phyloP scores from a whole-genome alignment of 2,888 invertebrate genomes.

The Keiferia lycopersicella region DNA sequence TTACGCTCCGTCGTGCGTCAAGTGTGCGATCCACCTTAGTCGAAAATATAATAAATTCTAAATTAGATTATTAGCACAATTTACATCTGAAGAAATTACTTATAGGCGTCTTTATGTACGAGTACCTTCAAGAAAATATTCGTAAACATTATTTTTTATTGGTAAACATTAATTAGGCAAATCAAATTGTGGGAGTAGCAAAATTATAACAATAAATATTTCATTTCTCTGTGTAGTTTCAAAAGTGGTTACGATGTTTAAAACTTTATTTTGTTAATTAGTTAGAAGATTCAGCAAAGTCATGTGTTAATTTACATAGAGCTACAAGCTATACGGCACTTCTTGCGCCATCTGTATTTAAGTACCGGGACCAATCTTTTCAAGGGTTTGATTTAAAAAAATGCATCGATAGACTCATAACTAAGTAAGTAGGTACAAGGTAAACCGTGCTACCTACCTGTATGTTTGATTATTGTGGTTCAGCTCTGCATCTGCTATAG shows the following conservation, averaged over 20 bases:
- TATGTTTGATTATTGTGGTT: no score
- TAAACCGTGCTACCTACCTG: no score
- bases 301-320: background rate
- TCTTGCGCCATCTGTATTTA: conserved; percentile 5
- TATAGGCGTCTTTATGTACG: no score
- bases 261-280: background rate
- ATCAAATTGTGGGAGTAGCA: background rate
- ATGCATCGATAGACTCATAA: no score
- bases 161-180: background rate
- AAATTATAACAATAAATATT: background rate
- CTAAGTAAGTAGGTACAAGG: no score
- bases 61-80: no score
- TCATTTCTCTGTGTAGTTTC: background rate
- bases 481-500: no score
- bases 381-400: no score
- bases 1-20: no score
- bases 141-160: background rate
- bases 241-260: background rate
- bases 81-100: no score
- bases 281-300: background rate
- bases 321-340: background rate
- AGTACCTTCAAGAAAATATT: background rate
- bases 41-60: no score
- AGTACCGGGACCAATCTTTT: background rate
- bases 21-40: no score